A percentile compares a stretch with the other conserved stretches of the same genome.
Conservation (phyloP, 2,113 vertebrate genomes). For the Hypomesus transpacificus region DNA sequence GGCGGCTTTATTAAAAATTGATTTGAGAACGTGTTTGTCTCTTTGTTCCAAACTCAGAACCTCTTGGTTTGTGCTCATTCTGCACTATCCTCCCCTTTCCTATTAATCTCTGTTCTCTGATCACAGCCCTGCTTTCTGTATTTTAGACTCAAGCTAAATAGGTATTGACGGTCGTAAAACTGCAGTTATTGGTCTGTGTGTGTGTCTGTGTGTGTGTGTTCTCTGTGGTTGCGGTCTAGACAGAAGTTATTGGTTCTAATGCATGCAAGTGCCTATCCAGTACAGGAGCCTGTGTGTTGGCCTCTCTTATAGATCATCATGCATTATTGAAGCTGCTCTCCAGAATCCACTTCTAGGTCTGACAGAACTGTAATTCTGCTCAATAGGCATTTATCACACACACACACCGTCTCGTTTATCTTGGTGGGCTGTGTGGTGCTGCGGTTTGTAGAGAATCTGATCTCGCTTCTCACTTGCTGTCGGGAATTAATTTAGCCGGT, state of each 20-base stretch:
- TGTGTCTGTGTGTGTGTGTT: neutral
- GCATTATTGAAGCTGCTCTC: no score
- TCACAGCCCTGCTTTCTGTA: neutral
- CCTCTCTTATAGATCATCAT: no score
- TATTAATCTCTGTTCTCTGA: neutral
- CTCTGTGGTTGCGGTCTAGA: no score
- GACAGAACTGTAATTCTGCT: no score
- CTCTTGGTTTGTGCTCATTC: neutral
- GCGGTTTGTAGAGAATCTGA: no score
- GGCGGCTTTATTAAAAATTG: neutral
- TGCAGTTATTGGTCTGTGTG: neutral
- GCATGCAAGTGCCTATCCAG: no score
- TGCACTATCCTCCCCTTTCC: neutral
- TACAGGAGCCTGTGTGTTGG: no score
- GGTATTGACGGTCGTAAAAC: neutral
- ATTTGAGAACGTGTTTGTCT: neutral
- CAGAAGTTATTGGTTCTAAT: no score
- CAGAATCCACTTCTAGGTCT: no score
- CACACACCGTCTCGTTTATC: slow-evolving; percentile 2
- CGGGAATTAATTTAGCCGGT: neutral
- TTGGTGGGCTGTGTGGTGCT: neutral
- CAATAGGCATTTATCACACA: no score
- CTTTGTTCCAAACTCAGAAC: neutral
- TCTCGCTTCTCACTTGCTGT: neutral
- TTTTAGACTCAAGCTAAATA: neutral